Conservation (phyloP, 2,113 vertebrate genomes). For the Xiphophorus couchianus region DNA sequence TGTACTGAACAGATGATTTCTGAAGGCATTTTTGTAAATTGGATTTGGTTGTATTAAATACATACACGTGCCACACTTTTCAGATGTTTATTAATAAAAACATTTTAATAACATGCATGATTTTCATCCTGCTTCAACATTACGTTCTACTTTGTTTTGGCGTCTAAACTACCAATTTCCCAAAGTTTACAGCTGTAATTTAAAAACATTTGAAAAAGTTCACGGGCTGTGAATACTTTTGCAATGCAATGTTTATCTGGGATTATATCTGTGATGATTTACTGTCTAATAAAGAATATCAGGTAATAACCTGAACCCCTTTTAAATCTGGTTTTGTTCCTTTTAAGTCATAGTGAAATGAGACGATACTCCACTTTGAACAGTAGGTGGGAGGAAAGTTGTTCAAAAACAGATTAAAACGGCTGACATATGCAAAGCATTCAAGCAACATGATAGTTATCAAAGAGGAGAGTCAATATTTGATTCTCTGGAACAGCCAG, state of each 20-base stretch:
- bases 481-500: background rate
- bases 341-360: background rate
- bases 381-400: constrained; percentile 1
- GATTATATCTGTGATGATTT: background rate
- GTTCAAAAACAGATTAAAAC: background rate
- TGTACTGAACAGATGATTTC: background rate
- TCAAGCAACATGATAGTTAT: background rate
- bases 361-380: constrained; percentile 5
- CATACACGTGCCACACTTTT: background rate
- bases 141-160: background rate
- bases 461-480: background rate
- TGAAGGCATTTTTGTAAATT: background rate
- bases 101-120: background rate
- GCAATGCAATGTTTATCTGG: too few species aligned
- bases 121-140: background rate
- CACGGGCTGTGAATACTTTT: too few species aligned
- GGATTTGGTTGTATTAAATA: background rate
- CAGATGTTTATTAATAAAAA: background rate
- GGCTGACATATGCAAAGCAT: background rate
- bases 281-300: background rate
- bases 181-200: too few species aligned
- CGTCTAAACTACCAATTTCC: too few species aligned
- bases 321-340: background rate
- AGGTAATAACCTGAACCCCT: background rate
- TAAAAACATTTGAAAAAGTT: too few species aligned